Evolutionary conservation across 2,113 vertebrate genomes (phyloP).

Genomic region (Trogon surrucura): DNA sequence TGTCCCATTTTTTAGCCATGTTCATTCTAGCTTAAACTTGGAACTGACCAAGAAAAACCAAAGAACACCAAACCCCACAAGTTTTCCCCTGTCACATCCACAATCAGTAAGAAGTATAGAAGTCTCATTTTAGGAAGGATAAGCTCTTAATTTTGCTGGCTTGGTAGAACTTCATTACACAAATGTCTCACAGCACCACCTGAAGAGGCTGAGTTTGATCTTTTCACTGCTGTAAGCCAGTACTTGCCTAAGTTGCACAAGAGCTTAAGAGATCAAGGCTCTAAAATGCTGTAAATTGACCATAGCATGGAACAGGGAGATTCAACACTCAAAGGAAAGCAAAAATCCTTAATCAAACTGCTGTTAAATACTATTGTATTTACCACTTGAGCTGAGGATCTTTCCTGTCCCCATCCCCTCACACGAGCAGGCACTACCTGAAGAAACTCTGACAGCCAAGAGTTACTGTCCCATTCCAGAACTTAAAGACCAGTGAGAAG

Average conservation of each 20-base stretch:
- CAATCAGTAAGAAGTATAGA: neutral
- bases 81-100: neutral
- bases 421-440: accelerated
- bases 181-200: neutral
- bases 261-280: neutral
- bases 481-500: neutral
- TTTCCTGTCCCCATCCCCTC: neutral
- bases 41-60: too few species aligned
- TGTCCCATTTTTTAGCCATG: too few species aligned
- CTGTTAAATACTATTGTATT: neutral
- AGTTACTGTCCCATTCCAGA: neutral
- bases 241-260: neutral
- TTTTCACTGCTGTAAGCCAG: neutral
- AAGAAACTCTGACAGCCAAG: neutral
- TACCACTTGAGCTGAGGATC: neutral
- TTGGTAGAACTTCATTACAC: neutral
- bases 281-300: neutral
- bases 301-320: neutral
- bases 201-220: neutral
- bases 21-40: too few species aligned
- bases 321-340: neutral
- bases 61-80: too few species aligned
- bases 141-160: neutral
- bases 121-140: neutral
- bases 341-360: neutral